A percentile compares a stretch with the other conserved stretches of the same genome.
These are phyloP conservation scores for Tortricodes alternella DNA, from an alignment of 2,888 invertebrate genomes.

Conservation along the genomic window DNA sequence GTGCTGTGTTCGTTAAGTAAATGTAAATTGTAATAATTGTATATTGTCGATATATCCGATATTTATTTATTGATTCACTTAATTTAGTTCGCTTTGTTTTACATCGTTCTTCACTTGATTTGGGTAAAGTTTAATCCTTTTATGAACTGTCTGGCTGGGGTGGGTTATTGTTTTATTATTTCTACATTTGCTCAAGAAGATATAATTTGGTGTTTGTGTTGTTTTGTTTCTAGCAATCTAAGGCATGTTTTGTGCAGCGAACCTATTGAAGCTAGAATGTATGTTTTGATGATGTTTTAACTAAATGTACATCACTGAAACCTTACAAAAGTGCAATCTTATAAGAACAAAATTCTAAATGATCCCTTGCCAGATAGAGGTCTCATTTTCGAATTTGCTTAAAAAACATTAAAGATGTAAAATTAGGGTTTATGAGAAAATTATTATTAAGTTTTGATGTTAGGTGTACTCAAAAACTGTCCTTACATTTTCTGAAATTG, in stretches of 20 bases:
- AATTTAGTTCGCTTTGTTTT: conserved; percentile 67
- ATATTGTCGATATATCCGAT: conserved; percentile 78
- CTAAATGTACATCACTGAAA: conserved; percentile 14
- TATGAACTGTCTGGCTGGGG: conserved; percentile 73
- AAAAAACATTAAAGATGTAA: conserved; percentile 55
- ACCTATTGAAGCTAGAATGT: conserved; percentile 39
- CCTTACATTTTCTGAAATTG: conserved; percentile 61
- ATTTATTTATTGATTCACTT: conserved; percentile 81
- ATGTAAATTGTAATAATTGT: conserved; percentile 81
- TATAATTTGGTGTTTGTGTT: conserved; percentile 60
- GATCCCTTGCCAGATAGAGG: conserved; percentile 73
- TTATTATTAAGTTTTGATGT: conserved; percentile 68
- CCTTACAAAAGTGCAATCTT: conserved; percentile 33
- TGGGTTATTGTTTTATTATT: conserved; percentile 59
- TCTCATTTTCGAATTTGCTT: conserved; percentile 56
- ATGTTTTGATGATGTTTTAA: conserved; percentile 24
- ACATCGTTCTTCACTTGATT: conserved; percentile 53
- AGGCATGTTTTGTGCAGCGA: conserved; percentile 53
- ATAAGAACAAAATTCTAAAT: conserved; percentile 23
- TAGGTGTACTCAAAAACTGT: conserved; percentile 63
- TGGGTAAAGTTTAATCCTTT: conserved; percentile 52
- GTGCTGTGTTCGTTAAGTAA: conserved; percentile 82
- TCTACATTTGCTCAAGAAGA: conserved; percentile 72
- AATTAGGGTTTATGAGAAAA: conserved; percentile 60
- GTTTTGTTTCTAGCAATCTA: conserved; percentile 64